These are phyloP conservation scores for Zaprionus taronus DNA, from an alignment of 1,140 invertebrate genomes.

Conservation along the genomic window DNA sequence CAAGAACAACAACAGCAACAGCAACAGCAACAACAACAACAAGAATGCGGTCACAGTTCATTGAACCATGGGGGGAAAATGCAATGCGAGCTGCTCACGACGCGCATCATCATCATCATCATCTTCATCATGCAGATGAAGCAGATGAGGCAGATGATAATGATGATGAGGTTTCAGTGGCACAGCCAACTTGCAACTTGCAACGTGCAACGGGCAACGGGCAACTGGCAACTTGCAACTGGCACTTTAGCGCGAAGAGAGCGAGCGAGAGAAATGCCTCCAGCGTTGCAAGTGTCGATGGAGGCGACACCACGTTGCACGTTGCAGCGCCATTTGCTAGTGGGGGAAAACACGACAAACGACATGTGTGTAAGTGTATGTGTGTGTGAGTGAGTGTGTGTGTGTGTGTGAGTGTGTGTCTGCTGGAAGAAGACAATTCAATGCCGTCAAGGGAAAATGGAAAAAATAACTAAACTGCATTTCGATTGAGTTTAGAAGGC, in stretches of 20 bases:
- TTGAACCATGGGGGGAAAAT: conserved; percentile 67
- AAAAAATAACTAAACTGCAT: not conserved
- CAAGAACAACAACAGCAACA: not conserved
- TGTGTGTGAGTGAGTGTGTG: no score
- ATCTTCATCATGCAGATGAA: conserved; percentile 15
- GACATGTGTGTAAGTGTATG: not conserved
- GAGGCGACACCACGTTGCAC: conserved; percentile 18
- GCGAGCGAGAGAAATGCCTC: conserved; percentile 27
- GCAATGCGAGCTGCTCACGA: conserved; percentile 44
- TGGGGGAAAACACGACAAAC: not conserved
- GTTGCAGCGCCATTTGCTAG: conserved; percentile 8
- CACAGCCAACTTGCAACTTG: conserved; percentile 17
- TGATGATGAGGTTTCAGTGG: conserved; percentile 20
- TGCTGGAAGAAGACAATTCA: conserved; percentile 6
- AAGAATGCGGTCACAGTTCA: conserved; percentile 74
- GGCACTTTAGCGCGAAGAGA: conserved; percentile 14
- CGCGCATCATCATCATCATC: conserved; percentile 5
- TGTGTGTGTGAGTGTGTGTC: not conserved
- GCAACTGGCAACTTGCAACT: conserved; percentile 32
- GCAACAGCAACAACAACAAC: conserved; percentile 41
- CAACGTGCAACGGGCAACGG: conserved; percentile 24
- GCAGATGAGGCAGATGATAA: conserved; percentile 3
- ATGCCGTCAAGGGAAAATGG: not conserved
- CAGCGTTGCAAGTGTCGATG: conserved; percentile 44
- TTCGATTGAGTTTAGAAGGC: not conserved